Percentiles rank a stretch among this genome's conserved stretches.
These are phyloP conservation scores for Sipha maydis DNA, from an alignment of 2,888 invertebrate genomes.

Conservation along the genomic window DNA sequence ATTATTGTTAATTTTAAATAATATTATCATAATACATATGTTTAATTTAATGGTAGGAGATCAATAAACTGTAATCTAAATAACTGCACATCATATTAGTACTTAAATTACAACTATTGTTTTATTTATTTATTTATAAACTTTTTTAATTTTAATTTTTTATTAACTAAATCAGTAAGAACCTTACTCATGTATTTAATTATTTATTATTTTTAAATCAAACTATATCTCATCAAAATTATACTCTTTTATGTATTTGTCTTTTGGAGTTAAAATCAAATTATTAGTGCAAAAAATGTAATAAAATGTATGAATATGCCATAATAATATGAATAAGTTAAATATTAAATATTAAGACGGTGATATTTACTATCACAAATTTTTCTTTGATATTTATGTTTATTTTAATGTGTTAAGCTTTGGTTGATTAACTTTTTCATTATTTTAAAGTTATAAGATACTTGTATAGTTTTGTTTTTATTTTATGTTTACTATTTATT, in stretches of 20 bases:
- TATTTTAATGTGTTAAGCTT: constrained; percentile 3
- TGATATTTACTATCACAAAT: neutral
- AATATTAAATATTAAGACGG: neutral
- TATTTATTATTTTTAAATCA: neutral
- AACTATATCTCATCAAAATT: constrained; percentile 7
- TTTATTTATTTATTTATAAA: constrained; percentile 18
- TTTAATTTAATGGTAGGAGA: constrained; percentile 16
- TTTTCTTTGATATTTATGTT: neutral
- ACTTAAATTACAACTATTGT: constrained; percentile 1
- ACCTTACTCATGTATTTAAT: constrained; percentile 2
- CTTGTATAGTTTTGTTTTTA: constrained; percentile 1
- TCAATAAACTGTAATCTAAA: constrained; percentile 27
- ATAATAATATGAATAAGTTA: neutral
- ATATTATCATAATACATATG: constrained; percentile 27
- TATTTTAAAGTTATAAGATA: constrained; percentile 27
- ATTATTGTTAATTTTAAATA: constrained; percentile 40
- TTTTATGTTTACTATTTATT: neutral
- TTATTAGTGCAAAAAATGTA: neutral
- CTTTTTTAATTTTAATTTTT: constrained; percentile 27
- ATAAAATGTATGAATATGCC: neutral
- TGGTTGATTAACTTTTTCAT: constrained; percentile 19
- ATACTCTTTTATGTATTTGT: neutral
- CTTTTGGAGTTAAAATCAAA: neutral
- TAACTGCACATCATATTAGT: constrained; percentile 41
- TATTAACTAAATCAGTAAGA: constrained; percentile 11